These are phyloP conservation scores for Forbesichthys papilliferus DNA, from an alignment of 2,113 vertebrate species.

Conservation along the genomic window DNA sequence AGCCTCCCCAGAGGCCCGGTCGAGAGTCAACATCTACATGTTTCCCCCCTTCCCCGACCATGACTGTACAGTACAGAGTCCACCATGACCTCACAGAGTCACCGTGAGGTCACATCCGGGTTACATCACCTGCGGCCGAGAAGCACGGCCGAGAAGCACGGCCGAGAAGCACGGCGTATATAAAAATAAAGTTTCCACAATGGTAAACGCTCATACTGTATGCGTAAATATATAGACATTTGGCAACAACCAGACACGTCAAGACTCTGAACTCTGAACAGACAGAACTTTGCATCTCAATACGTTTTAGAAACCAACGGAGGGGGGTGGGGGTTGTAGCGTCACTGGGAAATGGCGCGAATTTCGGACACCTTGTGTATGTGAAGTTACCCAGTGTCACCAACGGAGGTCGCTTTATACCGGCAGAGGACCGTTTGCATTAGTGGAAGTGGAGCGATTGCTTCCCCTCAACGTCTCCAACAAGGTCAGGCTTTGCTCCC, in stretches of 20 bases:
- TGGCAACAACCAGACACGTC: constrained; percentile 87
- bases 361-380: background rate
- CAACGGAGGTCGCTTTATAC: constrained; percentile 17
- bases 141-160: constrained; percentile 37
- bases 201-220: constrained; percentile 60
- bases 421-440: constrained; percentile 41
- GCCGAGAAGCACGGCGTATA: constrained; percentile 64
- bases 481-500: background rate
- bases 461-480: background rate
- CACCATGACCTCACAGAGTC: constrained; percentile 34
- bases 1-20: constrained; percentile 57
- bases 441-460: constrained; percentile 17
- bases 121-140: constrained; percentile 17
- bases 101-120: background rate
- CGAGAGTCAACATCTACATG: constrained; percentile 70
- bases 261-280: constrained; percentile 59
- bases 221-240: constrained; percentile 64
- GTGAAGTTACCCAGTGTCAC: too few relatives aligned
- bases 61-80: constrained; percentile 75
- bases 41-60: constrained; percentile 60
- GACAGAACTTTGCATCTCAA: constrained; percentile 56
- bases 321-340: constrained; percentile 21
- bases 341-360: background rate
- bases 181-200: constrained; percentile 82
- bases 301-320: constrained; percentile 41